Base-by-base conservation (phyloP, 1,140 invertebrate species). In the Drosophila busckii region DNA sequence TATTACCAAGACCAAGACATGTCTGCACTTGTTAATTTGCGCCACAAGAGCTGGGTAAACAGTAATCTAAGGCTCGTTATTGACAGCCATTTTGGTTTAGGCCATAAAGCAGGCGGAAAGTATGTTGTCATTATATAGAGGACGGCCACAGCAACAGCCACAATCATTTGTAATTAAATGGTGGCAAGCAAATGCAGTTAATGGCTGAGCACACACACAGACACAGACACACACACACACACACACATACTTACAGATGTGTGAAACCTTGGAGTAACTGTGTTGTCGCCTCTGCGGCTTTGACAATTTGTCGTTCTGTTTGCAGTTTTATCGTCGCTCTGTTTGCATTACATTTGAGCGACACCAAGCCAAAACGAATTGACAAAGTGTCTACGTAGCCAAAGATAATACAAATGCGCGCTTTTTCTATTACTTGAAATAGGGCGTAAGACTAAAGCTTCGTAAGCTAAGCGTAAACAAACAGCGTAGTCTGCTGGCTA, bases 71-170 rank as follows among this genome's bases (percentile, higher is more conserved):
- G 56, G 63, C 71, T 67, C 71, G 71, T 78, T 78, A 78, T 78
- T 71, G 71, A 78, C 71, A n/a, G n/a, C 71, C 71, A 67, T 78
- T 78, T 78, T 28, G n/a, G n/a, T 55, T 25, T 26, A 38, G 40
- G 19, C 44, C 54, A 64, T 70, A 67, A 80, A 71, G 48, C 67
- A n/a, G 73, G 52, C 73, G 29, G 40, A 28, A 78, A 78, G 71
- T 71, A 80, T 80, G 73, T 71, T 71, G 73, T 80, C 62, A 71
- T 68, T 68, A 71, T 78, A 62, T 58, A 31, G 58, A 25, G 62
- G 70, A 61, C 69, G 68, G 60, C 60, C 67, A 46, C 48, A 67
- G 25, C 62, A 64, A 61, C 69, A 73, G 60, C 60, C 67, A 46
- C 48, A 67, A 42, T 40, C 53, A 67, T 80, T 80, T 71, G 62